Evolutionary conservation across 53 echinoderm and acorn worm species (phyloP).

Genomic region (Temnopleurus reevesii): DNA sequence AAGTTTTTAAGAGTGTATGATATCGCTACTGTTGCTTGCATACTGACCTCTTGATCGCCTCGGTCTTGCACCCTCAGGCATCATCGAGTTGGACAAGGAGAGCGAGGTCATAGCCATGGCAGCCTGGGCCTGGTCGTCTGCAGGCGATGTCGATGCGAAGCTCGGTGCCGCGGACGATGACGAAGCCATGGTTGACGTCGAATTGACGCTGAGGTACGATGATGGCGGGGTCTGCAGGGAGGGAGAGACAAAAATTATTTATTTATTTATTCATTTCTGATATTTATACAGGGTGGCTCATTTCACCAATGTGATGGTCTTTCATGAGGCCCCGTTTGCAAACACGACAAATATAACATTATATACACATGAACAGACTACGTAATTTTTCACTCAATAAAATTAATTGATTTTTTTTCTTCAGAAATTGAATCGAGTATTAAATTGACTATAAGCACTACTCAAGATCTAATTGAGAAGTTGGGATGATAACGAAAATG

Average conservation of each 20-base stretch:
- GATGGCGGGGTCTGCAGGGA: background rate
- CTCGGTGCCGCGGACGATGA: background rate
- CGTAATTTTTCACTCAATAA: too few species aligned
- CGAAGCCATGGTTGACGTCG: background rate
- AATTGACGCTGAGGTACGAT: background rate
- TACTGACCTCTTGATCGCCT: background rate
- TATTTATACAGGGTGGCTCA: too few species aligned
- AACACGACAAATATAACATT: too few species aligned
- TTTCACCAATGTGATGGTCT: too few species aligned
- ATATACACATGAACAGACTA: too few species aligned
- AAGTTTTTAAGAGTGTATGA: background rate
- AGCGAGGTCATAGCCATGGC: slow-evolving; percentile 17
- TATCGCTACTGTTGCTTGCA: background rate
- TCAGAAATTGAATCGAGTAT: too few species aligned
- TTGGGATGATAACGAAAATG: too few species aligned
- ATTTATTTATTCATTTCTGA: too few species aligned
- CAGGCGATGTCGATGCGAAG: background rate
- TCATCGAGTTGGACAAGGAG: background rate
- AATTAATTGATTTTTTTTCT: too few species aligned
- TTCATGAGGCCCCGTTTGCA: too few species aligned
- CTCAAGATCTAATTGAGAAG: too few species aligned
- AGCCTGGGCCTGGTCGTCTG: background rate
- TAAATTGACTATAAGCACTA: too few species aligned
- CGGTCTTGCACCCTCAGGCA: background rate
- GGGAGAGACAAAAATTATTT: background rate